Conservation (phyloP, 2,797 vertebrate species). For the Ficedula albicollis region DNA sequence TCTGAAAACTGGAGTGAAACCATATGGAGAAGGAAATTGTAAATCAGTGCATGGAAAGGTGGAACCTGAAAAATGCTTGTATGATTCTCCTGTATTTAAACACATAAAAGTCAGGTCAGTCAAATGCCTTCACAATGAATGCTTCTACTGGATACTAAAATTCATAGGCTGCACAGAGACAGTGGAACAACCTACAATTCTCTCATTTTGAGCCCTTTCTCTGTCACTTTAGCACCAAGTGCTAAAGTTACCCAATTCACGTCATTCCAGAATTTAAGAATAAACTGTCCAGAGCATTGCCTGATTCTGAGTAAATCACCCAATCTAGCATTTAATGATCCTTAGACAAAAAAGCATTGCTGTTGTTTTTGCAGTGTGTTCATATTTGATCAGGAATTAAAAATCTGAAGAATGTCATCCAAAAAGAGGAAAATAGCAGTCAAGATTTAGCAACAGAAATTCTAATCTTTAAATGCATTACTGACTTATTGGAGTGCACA, state of each 20-base stretch:
- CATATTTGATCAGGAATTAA: neutral
- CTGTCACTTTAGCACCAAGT: neutral
- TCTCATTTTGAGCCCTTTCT: neutral
- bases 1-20: neutral
- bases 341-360: neutral
- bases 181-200: neutral
- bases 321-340: neutral
- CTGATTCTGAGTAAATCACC: neutral
- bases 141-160: neutral
- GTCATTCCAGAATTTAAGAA: neutral
- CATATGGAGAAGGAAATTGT: neutral
- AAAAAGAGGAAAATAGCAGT: neutral
- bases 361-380: neutral
- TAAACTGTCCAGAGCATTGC: neutral
- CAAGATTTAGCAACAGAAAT: neutral
- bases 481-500: neutral
- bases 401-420: neutral
- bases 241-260: neutral
- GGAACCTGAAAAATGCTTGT: neutral
- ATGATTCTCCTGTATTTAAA: neutral
- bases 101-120: neutral
- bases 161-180: neutral
- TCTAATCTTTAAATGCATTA: neutral
- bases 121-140: neutral
- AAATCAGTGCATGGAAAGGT: neutral